Evolutionary conservation across 2,797 vertebrate genomes (phyloP).

Genomic region (Arrhamphus sclerolepis): DNA sequence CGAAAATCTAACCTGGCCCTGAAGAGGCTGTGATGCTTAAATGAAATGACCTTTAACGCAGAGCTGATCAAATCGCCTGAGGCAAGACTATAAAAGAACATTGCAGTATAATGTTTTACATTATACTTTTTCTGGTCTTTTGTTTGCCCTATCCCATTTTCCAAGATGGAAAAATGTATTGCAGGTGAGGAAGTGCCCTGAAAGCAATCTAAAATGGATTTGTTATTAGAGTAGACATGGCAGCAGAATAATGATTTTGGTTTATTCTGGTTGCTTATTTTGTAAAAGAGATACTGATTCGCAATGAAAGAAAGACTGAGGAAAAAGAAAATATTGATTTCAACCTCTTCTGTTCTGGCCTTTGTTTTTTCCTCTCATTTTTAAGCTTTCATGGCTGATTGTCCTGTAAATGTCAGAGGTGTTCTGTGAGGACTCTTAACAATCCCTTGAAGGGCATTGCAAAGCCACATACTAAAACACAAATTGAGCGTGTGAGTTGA

Average conservation of each 20-base stretch:
- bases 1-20: conserved; percentile 34
- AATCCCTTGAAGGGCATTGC: conserved; percentile 47
- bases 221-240: conserved; percentile 32
- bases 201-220: conserved; percentile 43
- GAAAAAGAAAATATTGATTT: conserved; percentile 49
- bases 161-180: conserved; percentile 44
- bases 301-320: conserved; percentile 16
- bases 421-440: conserved; percentile 62
- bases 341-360: conserved; percentile 35
- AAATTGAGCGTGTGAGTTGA: conserved; percentile 58
- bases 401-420: conserved; percentile 74
- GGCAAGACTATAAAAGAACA: conserved; percentile 72
- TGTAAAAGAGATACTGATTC: conserved; percentile 37
- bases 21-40: conserved; percentile 63
- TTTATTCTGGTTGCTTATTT: conserved; percentile 38
- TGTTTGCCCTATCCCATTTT: conserved; percentile 72
- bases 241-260: conserved; percentile 40
- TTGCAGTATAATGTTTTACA: conserved; percentile 73
- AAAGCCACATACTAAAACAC: conserved; percentile 43
- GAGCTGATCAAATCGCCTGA: conserved; percentile 76
- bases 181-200: conserved; percentile 43
- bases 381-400: conserved; percentile 50
- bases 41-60: conserved; percentile 79
- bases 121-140: conserved; percentile 56
- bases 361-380: conserved; percentile 45